A percentile compares a stretch with the other conserved stretches of the same genome.
Evolutionary conservation across 2,113 vertebrate genomes (phyloP).

Genomic region (Platichthys flesus): DNA sequence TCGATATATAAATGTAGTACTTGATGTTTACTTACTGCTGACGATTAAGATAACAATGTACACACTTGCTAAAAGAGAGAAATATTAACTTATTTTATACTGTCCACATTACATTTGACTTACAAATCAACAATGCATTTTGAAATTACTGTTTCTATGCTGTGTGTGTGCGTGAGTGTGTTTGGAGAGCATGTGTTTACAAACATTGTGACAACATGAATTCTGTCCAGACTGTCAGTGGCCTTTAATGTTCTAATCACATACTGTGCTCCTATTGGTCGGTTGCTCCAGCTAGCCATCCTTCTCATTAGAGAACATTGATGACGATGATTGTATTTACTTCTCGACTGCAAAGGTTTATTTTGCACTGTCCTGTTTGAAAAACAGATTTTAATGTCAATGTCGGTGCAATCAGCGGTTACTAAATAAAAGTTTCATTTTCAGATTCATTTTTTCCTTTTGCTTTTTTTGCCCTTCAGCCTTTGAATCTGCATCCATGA

Average conservation of each 20-base stretch:
- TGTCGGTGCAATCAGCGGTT: conserved; percentile 55
- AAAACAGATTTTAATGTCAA: conserved; percentile 56
- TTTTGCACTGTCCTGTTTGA: conserved; percentile 75
- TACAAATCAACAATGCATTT: conserved; percentile 53
- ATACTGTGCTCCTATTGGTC: conserved; percentile 62
- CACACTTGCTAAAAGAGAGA: conserved; percentile 16
- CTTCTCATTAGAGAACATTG: conserved; percentile 46
- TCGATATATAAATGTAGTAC: conserved; percentile 52
- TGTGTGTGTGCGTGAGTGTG: conserved; percentile 28
- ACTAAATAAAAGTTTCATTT: conserved; percentile 81
- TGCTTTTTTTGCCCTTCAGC: neutral
- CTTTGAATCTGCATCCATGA: too few relatives aligned
- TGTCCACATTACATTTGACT: conserved; percentile 48
- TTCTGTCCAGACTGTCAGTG: conserved; percentile 70
- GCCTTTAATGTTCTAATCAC: conserved; percentile 72
- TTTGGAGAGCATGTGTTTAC: conserved; percentile 51
- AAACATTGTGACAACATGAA: conserved; percentile 49
- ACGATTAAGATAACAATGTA: conserved; percentile 31
- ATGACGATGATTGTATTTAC: conserved; percentile 76
- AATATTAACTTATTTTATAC: conserved; percentile 69
- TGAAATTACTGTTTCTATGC: conserved; percentile 57
- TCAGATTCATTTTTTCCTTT: conserved; percentile 26
- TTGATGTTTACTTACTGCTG: conserved; percentile 61
- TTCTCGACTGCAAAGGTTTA: conserved; percentile 46
- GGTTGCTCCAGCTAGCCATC: conserved; percentile 41